Evolutionary conservation across 2,888 invertebrate species (phyloP).

Genomic region (Cerceris rybyensis): DNA sequence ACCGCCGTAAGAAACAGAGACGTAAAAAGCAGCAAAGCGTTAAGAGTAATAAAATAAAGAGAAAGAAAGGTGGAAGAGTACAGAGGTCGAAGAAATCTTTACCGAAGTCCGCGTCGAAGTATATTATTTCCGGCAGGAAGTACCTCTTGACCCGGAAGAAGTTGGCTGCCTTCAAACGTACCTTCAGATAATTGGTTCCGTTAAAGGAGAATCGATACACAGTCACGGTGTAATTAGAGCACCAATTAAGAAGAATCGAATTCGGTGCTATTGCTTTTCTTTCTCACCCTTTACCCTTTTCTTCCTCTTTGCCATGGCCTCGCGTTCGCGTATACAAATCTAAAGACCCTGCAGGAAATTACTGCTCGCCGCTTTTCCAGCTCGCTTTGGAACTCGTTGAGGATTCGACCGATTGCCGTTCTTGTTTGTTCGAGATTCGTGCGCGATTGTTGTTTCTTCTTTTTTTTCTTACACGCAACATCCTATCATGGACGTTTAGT

Average conservation of each 20-base stretch:
- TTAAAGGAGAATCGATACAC: conserved; percentile 72
- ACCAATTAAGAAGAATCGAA: conserved; percentile 63
- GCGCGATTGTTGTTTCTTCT: neutral
- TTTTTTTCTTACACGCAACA: conserved; percentile 6
- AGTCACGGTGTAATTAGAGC: conserved; percentile 73
- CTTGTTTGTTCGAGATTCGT: neutral
- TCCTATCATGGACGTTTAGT: too few species aligned
- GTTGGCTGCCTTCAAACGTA: conserved; percentile 54
- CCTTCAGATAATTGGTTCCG: conserved; percentile 70
- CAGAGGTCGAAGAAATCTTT: conserved; percentile 50
- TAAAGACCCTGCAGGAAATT: too few species aligned
- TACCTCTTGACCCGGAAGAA: conserved; percentile 50
- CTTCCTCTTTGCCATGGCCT: neutral
- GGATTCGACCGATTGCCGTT: too few species aligned
- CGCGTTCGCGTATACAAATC: neutral
- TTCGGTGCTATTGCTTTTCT: conserved; percentile 26
- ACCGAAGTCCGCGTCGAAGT: conserved; percentile 42
- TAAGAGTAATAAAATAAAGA: neutral
- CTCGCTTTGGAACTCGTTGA: too few species aligned
- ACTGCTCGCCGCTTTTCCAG: too few species aligned
- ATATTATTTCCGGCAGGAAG: conserved; percentile 67
- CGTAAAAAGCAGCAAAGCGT: neutral
- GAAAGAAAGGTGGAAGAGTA: neutral
- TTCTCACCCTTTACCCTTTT: conserved; percentile 17
- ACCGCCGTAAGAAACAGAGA: neutral